Conservation (phyloP, 2,113 vertebrate species). For the Chascanopsetta lugubris region DNA sequence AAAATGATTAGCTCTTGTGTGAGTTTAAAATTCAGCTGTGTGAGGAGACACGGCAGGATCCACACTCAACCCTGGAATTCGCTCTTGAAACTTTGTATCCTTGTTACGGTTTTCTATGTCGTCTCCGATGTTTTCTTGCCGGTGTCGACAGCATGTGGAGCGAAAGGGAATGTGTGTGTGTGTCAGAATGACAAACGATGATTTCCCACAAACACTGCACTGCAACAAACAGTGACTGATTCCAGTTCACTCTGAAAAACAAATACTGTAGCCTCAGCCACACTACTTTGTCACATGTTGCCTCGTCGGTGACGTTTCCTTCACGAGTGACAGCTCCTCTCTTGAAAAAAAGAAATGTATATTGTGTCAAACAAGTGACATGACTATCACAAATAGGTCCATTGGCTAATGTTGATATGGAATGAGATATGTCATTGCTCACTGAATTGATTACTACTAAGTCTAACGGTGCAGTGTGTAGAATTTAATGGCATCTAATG, state of each 20-base stretch:
- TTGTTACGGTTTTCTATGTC: conserved; percentile 19
- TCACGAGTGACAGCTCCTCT: too few relatives aligned
- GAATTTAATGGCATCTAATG: too few relatives aligned
- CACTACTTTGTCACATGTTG: not conserved
- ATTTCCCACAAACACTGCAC: not conserved
- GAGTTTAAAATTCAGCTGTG: conserved; percentile 30
- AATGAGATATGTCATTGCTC: too few relatives aligned
- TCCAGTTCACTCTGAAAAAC: too few relatives aligned
- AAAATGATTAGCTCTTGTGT: conserved; percentile 20
- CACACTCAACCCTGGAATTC: conserved; percentile 13
- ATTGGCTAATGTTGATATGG: too few relatives aligned
- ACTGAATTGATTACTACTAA: too few relatives aligned
- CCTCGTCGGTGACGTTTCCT: too few relatives aligned
- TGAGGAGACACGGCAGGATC: conserved; percentile 13
- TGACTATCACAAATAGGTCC: too few relatives aligned
- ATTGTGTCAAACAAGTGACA: too few relatives aligned
- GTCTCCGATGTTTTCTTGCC: not conserved
- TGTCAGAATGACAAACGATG: conserved; percentile 10
- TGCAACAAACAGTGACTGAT: not conserved
- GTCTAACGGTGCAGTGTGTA: too few relatives aligned
- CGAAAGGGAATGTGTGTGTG: not conserved
- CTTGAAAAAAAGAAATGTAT: too few relatives aligned
- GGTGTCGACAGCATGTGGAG: not conserved
- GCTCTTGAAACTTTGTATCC: not conserved
- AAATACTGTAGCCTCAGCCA: not conserved